Base-by-base conservation (phyloP, 2,888 invertebrate genomes). In the Lasioglossum morio region DNA sequence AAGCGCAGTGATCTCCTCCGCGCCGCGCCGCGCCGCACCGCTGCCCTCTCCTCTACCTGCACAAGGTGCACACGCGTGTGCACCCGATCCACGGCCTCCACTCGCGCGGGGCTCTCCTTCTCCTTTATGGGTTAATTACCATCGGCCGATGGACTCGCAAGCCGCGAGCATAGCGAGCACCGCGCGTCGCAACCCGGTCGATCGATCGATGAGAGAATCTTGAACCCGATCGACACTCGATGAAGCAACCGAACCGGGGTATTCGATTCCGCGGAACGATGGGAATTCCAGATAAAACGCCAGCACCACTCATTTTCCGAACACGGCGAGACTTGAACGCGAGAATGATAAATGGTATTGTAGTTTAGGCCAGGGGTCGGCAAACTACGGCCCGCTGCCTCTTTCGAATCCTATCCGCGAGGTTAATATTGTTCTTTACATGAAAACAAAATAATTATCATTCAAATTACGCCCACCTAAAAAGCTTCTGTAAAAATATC, bases 121-220 rank as follows among this genome's bases (percentile, higher is more conserved):
- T 87, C 82, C 30, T 91, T 91, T 91, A 91, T 90, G 88, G 90
- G 91, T 91, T 91, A 91, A 91, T 91, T 91, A 91, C 85, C 85
- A 81, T 82, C 86, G 87, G 69, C 78, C 89, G 85, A 88, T 82
- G 88, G 82, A 81, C 81, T 74, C 66, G 27, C 57, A 46, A 66
- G 46, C n/a, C 23, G 37, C 27, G n/a, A 23, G 43, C 69, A 14
- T n/a, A 14, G n/a, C 23, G 77, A 70, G 80, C 57, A 57, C 8
- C 57, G n/a, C n/a, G 57, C 57, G 57, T 12, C 57, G 57, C n/a
- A 57, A 57, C 57, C 57, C 57, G 57, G n/a, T n/a, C 53, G 53
- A 81, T 84, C 84, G 87, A 89, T 89, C 90, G 83, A 84, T 79
- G 81, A 84, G 83, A 86, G 86, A 84, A 89, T 90, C 89, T 88